A percentile compares a stretch with the other conserved stretches of the same genome.
phyloP scores from a whole-genome alignment of 2,888 invertebrate species.

The Busseola fusca region DNA sequence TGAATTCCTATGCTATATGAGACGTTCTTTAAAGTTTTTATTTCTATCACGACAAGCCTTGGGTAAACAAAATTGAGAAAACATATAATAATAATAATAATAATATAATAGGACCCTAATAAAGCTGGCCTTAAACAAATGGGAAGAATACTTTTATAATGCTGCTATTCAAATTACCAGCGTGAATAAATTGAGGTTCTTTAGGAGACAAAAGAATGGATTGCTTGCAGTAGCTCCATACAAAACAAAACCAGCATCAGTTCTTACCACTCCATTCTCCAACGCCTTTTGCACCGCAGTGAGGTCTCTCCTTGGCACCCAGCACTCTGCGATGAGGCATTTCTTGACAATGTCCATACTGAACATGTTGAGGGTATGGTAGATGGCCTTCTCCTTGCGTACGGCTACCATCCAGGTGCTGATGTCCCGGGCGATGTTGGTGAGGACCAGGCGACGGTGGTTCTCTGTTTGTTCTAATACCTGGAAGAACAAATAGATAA shows the following conservation, averaged over 20 bases:
- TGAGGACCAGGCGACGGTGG: slow-evolving; percentile 94
- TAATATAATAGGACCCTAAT: background rate
- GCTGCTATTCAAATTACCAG: background rate
- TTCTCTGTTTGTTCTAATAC: slow-evolving; percentile 96
- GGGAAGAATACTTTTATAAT: background rate
- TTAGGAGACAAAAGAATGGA: background rate
- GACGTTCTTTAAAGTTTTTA: background rate
- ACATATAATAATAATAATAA: background rate
- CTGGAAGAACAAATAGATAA: slow-evolving; percentile 74
- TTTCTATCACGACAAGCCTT: too few species aligned
- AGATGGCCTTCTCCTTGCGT: slow-evolving; percentile 97
- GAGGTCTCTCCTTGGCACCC: slow-evolving; percentile 94
- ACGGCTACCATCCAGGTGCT: slow-evolving; percentile 96
- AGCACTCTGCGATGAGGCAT: slow-evolving; percentile 96
- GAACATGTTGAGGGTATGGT: slow-evolving; percentile 97
- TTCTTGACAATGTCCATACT: slow-evolving; percentile 97
- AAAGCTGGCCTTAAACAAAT: background rate
- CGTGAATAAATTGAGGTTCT: background rate
- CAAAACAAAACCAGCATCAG: background rate
- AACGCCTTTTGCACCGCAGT: slow-evolving; percentile 93
- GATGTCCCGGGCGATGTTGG: slow-evolving; percentile 95
- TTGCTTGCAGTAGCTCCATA: background rate
- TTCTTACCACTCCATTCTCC: slow-evolving; percentile 93
- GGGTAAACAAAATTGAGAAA: too few species aligned
- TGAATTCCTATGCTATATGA: background rate